These are phyloP conservation scores for Aptenodytes forsteri DNA, from an alignment of 2,113 vertebrate genomes.

Conservation along the genomic window DNA sequence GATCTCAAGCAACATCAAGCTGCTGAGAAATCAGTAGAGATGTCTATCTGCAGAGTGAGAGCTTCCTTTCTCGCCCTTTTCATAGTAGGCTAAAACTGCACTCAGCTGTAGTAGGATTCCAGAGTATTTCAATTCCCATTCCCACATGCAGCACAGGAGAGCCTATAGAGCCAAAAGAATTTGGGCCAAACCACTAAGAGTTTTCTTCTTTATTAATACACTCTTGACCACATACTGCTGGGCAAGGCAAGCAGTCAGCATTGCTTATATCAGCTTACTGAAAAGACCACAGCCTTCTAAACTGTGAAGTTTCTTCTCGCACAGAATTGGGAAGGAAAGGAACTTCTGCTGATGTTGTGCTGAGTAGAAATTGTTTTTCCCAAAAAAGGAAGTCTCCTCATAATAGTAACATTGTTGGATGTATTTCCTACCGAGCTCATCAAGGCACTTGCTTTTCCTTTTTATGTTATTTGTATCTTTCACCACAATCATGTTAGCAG, in stretches of 20 bases:
- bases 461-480: neutral
- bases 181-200: slow-evolving; percentile 17
- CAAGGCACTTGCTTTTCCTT: neutral
- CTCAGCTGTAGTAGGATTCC: neutral
- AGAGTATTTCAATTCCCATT: neutral
- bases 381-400: slow-evolving; percentile 1
- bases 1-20: neutral
- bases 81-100: neutral
- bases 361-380: neutral
- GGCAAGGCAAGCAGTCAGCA: neutral
- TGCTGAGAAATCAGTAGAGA: neutral
- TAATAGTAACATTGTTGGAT: neutral
- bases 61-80: neutral
- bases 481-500: neutral
- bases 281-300: slow-evolving; percentile 1
- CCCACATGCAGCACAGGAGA: neutral
- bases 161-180: neutral
- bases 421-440: neutral
- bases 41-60: neutral
- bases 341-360: slow-evolving; percentile 11
- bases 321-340: slow-evolving; percentile 27
- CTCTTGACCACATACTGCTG: neutral
- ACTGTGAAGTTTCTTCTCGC: neutral
- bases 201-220: slow-evolving; percentile 3
- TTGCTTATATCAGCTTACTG: slow-evolving; percentile 26